A percentile compares a stretch with the other conserved stretches of the same genome.
Conservation (phyloP, 2,888 invertebrate genomes). For the Athrips mouffetella region DNA sequence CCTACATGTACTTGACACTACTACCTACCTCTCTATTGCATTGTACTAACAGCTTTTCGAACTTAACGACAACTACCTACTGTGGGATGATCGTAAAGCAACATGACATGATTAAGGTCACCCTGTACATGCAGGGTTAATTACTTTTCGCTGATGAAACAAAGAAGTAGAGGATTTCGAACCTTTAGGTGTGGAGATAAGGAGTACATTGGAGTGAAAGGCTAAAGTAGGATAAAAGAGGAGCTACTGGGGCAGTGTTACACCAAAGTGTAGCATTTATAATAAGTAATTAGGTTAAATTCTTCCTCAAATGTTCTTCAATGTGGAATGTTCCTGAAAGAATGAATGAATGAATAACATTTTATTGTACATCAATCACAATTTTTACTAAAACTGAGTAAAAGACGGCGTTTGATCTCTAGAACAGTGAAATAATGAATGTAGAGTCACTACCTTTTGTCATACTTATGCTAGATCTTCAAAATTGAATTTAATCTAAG, state of each 20-base stretch:
- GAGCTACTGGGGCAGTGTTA: neutral
- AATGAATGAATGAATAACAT: too few species aligned
- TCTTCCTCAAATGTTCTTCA: too few species aligned
- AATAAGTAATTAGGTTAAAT: too few species aligned
- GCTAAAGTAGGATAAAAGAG: neutral
- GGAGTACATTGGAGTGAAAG: neutral
- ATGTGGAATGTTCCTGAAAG: too few species aligned
- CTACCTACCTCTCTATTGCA: neutral
- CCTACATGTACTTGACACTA: too few species aligned
- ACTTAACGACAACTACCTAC: constrained; percentile 21
- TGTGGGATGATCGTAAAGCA: constrained; percentile 25
- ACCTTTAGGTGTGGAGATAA: constrained; percentile 11
- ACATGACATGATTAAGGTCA: constrained; percentile 34
- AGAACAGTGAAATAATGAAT: too few species aligned
- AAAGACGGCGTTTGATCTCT: too few species aligned
- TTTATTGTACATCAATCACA: too few species aligned
- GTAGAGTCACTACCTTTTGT: too few species aligned
- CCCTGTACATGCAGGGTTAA: constrained; percentile 29
- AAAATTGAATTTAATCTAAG: too few species aligned
- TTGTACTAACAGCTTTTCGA: constrained; percentile 10
- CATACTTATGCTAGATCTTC: too few species aligned
- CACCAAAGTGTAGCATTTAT: neutral
- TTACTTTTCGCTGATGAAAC: constrained; percentile 29
- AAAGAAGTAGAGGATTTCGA: neutral
- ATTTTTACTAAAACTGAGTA: too few species aligned